These are phyloP conservation scores for Phymorhynchus buccinoides DNA, from an alignment of 1,140 invertebrate species.

Conservation along the genomic window DNA sequence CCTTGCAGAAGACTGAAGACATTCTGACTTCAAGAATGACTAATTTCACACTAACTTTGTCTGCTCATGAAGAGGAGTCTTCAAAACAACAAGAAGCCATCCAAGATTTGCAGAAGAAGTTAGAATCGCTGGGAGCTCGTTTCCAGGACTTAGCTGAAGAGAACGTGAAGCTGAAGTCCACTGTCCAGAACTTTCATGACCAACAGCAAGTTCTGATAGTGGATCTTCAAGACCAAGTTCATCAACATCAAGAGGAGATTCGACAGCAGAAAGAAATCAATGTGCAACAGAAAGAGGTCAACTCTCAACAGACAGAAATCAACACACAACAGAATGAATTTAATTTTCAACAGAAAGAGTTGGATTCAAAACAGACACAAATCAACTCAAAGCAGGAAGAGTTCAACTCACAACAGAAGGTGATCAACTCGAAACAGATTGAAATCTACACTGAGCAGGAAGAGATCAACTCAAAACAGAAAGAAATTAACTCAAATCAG, in stretches of 20 bases:
- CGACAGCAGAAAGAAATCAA: neutral
- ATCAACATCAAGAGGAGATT: neutral
- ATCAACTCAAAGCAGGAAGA: neutral
- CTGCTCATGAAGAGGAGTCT: neutral
- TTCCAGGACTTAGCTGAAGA: neutral
- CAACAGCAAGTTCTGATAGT: neutral
- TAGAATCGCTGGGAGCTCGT: neutral
- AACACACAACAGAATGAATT: neutral
- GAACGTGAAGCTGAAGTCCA: neutral
- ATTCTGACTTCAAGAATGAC: neutral
- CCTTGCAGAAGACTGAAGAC: neutral
- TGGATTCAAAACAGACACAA: neutral
- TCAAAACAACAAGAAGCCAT: neutral
- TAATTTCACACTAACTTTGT: neutral
- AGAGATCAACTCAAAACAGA: neutral
- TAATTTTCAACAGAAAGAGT: neutral
- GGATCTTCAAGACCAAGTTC: neutral
- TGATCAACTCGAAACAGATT: neutral
- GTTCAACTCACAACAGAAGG: neutral
- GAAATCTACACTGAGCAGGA: no score
- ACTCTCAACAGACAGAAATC: neutral
- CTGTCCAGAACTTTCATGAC: no score
- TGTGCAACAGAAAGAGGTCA: neutral
- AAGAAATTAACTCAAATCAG: neutral
- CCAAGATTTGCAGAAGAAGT: neutral